Evolutionary conservation across 2,113 vertebrate genomes (phyloP).

Genomic region (Hoplias malabaricus): DNA sequence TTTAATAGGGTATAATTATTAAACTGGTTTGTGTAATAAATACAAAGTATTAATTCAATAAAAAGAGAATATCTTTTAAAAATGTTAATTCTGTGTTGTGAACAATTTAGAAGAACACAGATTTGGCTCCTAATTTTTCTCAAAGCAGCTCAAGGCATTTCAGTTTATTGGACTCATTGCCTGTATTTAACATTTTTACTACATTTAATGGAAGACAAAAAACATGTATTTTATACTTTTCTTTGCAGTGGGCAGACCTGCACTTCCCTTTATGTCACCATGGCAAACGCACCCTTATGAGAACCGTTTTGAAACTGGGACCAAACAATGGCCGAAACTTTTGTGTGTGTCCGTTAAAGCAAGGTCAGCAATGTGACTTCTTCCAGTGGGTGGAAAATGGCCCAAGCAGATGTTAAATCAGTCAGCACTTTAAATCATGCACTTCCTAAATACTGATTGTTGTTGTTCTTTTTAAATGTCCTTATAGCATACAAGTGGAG

Average conservation of each 20-base stretch:
- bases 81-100: conserved; percentile 17
- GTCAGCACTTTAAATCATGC: not conserved
- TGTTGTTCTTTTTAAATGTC: not conserved
- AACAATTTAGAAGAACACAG: no score
- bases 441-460: not conserved
- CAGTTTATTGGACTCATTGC: no score
- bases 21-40: no score
- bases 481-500: no score
- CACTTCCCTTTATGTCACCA: conserved; percentile 88
- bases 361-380: conserved; percentile 85
- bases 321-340: conserved; percentile 90
- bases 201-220: no score
- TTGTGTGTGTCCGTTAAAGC: conserved; percentile 81
- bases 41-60: no score
- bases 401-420: conserved; percentile 60
- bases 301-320: conserved; percentile 89
- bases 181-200: no score
- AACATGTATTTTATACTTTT: no score
- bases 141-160: no score
- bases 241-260: conserved; percentile 71
- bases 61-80: no score
- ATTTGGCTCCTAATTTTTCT: no score
- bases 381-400: conserved; percentile 85
- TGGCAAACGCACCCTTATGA: conserved; percentile 82
- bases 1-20: no score